Evolutionary conservation across 2,113 vertebrate species (phyloP), one percentile per base, ranked within the genome.

Genomic region (Zosterops japonicus): DNA sequence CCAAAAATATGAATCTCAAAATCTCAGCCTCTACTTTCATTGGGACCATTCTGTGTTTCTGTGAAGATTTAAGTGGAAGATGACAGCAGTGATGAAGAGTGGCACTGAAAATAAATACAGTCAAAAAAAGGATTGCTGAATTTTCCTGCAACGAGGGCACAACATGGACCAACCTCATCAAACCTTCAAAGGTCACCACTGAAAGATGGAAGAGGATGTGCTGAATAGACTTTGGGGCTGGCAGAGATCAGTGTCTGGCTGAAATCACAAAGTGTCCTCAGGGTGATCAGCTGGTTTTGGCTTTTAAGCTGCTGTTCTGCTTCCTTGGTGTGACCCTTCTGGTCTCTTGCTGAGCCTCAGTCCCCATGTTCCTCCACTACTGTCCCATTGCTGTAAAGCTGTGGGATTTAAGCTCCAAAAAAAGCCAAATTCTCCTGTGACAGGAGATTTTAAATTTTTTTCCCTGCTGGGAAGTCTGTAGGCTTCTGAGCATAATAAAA

Each of bases 1-100:
- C 96, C 80, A 97, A 97, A 97, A 94, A 95, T 92, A 90, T 23
- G 11, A 49, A 70, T 93, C 93, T 96, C 76, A 57, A 83, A 89
- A 96, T 61, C 46, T 74, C 49, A 90, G 74, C 50, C 25, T 83
- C 83, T 72, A 39, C 78, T 92, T 95, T 83, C 79, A 22, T 57
- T 87, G 80, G 69, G 69, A 78, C 47, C 63, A 33, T 69, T 69
- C 55, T 61, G 67, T 44, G 46, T 44, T 60, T 71, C 56, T 78
- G 64, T 61, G 72, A 89, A 97, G 75, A 75, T 90, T 77, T 89
- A 81, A 83, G 84, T 72, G 50, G 87, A 93, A 67, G 52, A 39
- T 81, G 79, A 57, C 59, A 70, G 61, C 8, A 17, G 22, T 28
- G 76, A 57, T 64, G 72, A 77, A n/a, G 42, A 74, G 81, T 31